These are phyloP conservation scores for Sebastiscus albofasciatus DNA, from an alignment of 2,797 vertebrate genomes.

Conservation along the genomic window DNA sequence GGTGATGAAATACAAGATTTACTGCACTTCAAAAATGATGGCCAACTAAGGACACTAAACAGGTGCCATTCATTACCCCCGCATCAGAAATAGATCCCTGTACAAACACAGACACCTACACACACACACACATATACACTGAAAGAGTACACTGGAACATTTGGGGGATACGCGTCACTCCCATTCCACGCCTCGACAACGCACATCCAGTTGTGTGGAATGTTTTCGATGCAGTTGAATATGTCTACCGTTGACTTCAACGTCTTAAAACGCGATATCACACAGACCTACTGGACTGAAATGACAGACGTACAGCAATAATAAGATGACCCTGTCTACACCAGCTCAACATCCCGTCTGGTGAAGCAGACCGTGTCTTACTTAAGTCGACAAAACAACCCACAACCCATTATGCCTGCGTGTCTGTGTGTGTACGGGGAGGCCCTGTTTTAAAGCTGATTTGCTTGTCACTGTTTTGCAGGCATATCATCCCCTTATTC, in stretches of 20 bases:
- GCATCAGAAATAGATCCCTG: slow-evolving; percentile 73
- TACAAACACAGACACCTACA: slow-evolving; percentile 49
- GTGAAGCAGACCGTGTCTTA: slow-evolving; percentile 77
- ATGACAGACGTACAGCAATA: slow-evolving; percentile 62
- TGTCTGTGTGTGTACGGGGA: slow-evolving; percentile 55
- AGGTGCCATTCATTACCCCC: slow-evolving; percentile 73
- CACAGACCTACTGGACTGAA: slow-evolving; percentile 43
- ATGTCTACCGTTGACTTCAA: slow-evolving; percentile 37
- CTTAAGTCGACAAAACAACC: slow-evolving; percentile 72
- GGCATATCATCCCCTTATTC: slow-evolving; percentile 70
- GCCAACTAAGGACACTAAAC: slow-evolving; percentile 72
- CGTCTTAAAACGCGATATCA: slow-evolving; percentile 33
- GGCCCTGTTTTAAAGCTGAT: slow-evolving; percentile 69
- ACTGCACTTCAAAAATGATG: slow-evolving; percentile 59
- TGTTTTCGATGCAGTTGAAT: slow-evolving; percentile 50
- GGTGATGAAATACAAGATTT: slow-evolving; percentile 73
- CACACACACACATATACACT: not conserved
- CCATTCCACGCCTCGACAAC: slow-evolving; percentile 37
- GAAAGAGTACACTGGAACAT: slow-evolving; percentile 36
- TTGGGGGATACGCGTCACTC: slow-evolving; percentile 36
- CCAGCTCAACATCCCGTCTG: slow-evolving; percentile 63
- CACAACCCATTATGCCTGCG: slow-evolving; percentile 58
- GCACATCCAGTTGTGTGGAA: slow-evolving; percentile 45
- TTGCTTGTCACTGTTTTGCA: slow-evolving; percentile 75
- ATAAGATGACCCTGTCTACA: slow-evolving; percentile 69